Evolutionary conservation across 2,797 vertebrate genomes (phyloP).

Genomic region (Micrastur ruficollis): DNA sequence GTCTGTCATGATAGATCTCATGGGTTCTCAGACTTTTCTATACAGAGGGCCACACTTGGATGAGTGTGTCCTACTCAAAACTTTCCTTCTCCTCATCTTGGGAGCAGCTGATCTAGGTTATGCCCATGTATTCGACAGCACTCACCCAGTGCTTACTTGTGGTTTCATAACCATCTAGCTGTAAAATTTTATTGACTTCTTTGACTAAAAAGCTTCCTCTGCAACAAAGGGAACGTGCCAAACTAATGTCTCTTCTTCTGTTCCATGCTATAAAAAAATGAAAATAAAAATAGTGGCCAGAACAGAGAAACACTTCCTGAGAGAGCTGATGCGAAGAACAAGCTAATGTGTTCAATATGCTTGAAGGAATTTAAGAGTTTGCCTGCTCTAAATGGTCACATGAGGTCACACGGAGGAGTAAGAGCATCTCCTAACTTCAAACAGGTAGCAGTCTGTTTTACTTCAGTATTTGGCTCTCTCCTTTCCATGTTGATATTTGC

Average conservation of each 20-base stretch:
- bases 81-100: not conserved
- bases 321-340: slow-evolving; percentile 76
- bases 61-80: not conserved
- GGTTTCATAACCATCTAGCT: not conserved
- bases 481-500: slow-evolving; percentile 41
- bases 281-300: slow-evolving; percentile 61
- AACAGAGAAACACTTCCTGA: slow-evolving; percentile 74
- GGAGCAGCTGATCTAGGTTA: not conserved
- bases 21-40: not conserved
- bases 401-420: slow-evolving; percentile 88
- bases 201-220: not conserved
- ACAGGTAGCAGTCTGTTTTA: slow-evolving; percentile 70
- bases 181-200: not conserved
- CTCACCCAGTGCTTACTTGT: not conserved
- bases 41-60: not conserved
- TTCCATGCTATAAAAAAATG: slow-evolving; percentile 17
- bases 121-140: not conserved
- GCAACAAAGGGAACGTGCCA: not conserved
- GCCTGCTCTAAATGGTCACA: slow-evolving; percentile 92
- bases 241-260: slow-evolving; percentile 36
- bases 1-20: not conserved
- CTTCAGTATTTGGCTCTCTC: not conserved
- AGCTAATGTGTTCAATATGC: slow-evolving; percentile 86
- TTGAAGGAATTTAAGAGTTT: slow-evolving; percentile 90
- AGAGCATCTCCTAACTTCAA: slow-evolving; percentile 80